Evolutionary conservation across 1,140 invertebrate genomes (phyloP), one percentile per base, ranked within the genome.

Genomic region (Steinernema khuongi): DNA sequence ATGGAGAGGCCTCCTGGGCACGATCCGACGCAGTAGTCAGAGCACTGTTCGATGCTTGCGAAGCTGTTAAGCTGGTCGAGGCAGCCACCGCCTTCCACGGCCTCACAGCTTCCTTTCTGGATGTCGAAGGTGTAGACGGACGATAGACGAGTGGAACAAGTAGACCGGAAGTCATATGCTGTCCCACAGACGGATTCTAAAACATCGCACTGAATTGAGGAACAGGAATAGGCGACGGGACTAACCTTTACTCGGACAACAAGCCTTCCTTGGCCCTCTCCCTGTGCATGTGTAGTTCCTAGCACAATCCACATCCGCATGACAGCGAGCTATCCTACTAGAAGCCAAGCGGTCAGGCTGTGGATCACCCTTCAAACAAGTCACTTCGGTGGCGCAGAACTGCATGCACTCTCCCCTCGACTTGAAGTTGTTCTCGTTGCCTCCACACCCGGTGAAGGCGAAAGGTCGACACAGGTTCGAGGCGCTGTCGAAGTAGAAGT

Each of bases 401-500:
- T 74, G 67, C 19, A 79, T 72, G 44, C 78, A 79, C 31, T 79
- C 76, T 68, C 78, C 78, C 36, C 79, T 79, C 4, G 66, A 26
- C 44, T 75, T 71, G 68, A 79, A 79, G 33, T 79, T 79, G 67
- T 79, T 79, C 66, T 79, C 78, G 60, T 79, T 79, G 1, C 78
- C 78, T 31, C 74, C 77, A 68, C 78, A 79, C 1, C 78, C 78
- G 18, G 43, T 79, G 31, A 79, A 79, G 14, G 78, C 70, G 66
- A 79, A 79, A 18, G 77, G 77, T 1, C 78, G 78, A 70, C 78
- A 79, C 19, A 74, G 69, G 32, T 78, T 79, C n/a, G 78, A 75
- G 26, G 69, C 67, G 2, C 44, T 67, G 44, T 79, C 78, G 43
- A 76, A 79, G 69, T 79, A 79, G 70, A 68, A 79, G 36, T 76